Evolutionary conservation across 2,797 vertebrate genomes (phyloP).

Genomic region (Rhinatrema bivittatum): DNA sequence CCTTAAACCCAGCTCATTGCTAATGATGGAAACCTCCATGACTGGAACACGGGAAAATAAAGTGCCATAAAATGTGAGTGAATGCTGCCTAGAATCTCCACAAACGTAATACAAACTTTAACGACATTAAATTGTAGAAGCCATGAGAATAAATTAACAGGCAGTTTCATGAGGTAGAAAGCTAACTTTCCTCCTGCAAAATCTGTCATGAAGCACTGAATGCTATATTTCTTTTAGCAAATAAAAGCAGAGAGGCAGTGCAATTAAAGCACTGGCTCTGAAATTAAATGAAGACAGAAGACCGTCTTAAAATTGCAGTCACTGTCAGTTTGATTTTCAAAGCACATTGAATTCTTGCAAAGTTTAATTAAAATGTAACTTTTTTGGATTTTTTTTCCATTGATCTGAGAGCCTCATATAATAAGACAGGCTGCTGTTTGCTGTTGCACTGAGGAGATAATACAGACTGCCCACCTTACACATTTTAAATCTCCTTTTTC

Average conservation of each 20-base stretch:
- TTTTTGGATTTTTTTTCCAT: no score
- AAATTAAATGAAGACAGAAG: constrained; percentile 14
- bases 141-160: background rate
- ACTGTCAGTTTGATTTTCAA: constrained; percentile 1
- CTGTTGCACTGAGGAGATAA: constrained; percentile 4
- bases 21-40: background rate
- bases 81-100: no score
- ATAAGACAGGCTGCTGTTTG: no score
- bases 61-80: background rate
- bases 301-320: background rate
- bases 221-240: no score
- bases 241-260: background rate
- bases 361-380: constrained; percentile 4
- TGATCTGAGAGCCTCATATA: no score
- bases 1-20: background rate
- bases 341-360: constrained; percentile 1
- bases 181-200: background rate
- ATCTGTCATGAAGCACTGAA: background rate
- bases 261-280: constrained; percentile 9
- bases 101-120: background rate
- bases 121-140: background rate
- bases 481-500: constrained; percentile 26
- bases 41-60: background rate
- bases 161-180: constrained; percentile 10
- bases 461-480: constrained; percentile 31